phyloP scores from a whole-genome alignment of 2,113 vertebrate genomes.

The Fregetta grallaria region DNA sequence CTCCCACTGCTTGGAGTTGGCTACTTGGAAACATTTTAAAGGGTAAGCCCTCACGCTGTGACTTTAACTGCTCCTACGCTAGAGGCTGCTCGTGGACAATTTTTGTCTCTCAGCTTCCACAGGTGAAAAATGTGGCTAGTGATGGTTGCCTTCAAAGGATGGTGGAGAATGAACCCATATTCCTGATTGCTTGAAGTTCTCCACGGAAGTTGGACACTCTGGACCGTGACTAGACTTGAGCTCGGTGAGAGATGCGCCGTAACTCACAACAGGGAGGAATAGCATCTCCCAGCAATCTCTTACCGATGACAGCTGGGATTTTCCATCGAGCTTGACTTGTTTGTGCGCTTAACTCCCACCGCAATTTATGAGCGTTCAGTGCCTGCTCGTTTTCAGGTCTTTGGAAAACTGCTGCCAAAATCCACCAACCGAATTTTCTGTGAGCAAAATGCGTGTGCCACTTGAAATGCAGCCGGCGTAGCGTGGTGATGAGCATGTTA shows the following conservation, averaged over 20 bases:
- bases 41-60: background rate
- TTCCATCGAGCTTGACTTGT: background rate
- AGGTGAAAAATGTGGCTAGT: background rate
- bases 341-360: background rate
- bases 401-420: background rate
- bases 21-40: background rate
- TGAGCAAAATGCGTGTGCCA: background rate
- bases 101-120: background rate
- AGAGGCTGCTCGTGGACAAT: background rate
- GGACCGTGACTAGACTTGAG: background rate
- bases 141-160: background rate
- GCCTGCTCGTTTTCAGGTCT: background rate
- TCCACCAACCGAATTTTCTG: background rate
- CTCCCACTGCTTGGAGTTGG: background rate
- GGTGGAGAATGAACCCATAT: background rate
- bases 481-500: background rate
- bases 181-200: background rate
- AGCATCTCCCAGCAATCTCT: background rate
- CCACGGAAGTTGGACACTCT: fast-evolving
- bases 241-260: fast-evolving
- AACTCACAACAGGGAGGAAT: background rate
- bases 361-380: background rate
- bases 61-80: background rate
- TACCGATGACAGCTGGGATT: background rate
- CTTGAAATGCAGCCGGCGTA: background rate